Conservation (phyloP, 2,797 vertebrate species). For the Poeciliopsis infans region DNA sequence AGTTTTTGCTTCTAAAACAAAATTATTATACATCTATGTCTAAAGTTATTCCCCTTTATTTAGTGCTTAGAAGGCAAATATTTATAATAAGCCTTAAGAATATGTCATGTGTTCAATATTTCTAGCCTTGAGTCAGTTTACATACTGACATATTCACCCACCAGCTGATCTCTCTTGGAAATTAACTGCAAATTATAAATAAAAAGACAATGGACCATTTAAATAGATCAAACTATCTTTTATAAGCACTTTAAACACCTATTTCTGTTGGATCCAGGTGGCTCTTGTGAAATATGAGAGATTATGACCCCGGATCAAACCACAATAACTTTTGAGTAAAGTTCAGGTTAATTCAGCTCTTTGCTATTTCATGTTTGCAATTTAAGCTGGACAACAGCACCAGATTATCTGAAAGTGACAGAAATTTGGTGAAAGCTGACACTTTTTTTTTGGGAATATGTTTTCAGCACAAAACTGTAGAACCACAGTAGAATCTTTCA, state of each 20-base stretch:
- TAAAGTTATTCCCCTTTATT: background rate
- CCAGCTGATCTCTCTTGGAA: background rate
- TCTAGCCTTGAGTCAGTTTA: background rate
- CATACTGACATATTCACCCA: background rate
- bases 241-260: background rate
- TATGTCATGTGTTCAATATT: too few relatives aligned
- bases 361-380: background rate
- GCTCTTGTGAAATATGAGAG: background rate
- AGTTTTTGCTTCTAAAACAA: background rate
- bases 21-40: too few relatives aligned
- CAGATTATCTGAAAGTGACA: too few relatives aligned
- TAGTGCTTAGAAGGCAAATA: background rate
- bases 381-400: background rate
- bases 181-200: background rate
- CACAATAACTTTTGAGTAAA: background rate
- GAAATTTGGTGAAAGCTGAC: background rate
- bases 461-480: conserved; percentile 1
- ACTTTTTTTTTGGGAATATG: background rate
- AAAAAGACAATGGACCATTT: background rate
- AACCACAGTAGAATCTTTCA: conserved; percentile 10
- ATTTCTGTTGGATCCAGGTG: background rate
- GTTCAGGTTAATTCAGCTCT: background rate
- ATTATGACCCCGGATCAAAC: background rate
- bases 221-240: background rate
- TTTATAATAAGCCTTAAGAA: background rate